Evolutionary conservation across 2,113 vertebrate species (phyloP).

Genomic region (Sisor rabdophorus): DNA sequence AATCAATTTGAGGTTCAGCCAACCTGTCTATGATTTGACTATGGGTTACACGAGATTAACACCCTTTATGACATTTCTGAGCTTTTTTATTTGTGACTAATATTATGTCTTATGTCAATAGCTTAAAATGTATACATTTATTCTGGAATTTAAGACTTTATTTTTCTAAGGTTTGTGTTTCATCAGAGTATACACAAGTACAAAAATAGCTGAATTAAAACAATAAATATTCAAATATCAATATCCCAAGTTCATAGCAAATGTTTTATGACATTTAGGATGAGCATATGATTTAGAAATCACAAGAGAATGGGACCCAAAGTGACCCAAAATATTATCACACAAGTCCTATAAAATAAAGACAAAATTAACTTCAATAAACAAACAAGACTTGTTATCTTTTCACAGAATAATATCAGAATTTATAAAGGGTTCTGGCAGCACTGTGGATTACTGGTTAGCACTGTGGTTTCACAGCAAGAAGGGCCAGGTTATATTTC

Average conservation of each 20-base stretch:
- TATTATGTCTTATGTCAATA: not conserved
- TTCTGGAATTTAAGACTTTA: not conserved
- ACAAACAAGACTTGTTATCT: no score
- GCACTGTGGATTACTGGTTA: no score
- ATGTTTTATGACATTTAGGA: not conserved
- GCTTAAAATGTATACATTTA: not conserved
- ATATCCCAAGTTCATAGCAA: not conserved
- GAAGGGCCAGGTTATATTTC: no score
- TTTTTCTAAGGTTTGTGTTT: not conserved
- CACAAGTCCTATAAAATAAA: no score
- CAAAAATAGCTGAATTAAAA: not conserved
- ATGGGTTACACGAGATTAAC: not conserved
- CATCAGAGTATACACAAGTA: not conserved
- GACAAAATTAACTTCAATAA: no score
- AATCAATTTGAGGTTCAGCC: not conserved
- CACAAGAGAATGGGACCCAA: no score
- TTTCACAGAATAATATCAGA: no score
- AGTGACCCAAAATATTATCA: no score
- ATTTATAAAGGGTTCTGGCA: no score
- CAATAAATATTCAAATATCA: not conserved
- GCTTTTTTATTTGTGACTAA: not conserved
- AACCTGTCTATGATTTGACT: not conserved
- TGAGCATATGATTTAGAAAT: not conserved
- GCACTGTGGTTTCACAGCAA: no score
- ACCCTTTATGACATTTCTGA: not conserved